Conservation (phyloP, 2,888 invertebrate species). For the Acrobasis consociella region DNA sequence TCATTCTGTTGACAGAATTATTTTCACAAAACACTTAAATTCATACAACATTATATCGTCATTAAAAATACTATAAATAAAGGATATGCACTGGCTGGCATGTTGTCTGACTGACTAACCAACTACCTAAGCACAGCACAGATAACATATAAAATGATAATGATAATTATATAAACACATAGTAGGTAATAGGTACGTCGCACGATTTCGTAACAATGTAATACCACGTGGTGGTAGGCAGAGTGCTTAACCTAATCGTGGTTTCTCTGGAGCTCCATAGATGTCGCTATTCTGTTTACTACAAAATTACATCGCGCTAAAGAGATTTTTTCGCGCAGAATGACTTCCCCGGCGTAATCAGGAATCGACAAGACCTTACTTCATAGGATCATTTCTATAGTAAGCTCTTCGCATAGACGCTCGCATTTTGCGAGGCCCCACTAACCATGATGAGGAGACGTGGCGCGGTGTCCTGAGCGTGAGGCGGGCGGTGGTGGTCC, state of each 20-base stretch:
- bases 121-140: background rate
- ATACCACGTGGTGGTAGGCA: background rate
- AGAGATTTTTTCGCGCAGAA: slow-evolving; percentile 41
- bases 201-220: background rate
- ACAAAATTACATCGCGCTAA: slow-evolving; percentile 28
- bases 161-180: background rate
- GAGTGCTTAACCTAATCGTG: background rate
- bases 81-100: too few species aligned
- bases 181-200: background rate
- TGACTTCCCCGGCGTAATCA: slow-evolving; percentile 17
- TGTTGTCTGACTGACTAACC: background rate
- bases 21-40: too few species aligned
- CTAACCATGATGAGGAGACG: slow-evolving; percentile 47
- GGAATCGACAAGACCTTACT: slow-evolving; percentile 40
- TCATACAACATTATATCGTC: too few species aligned
- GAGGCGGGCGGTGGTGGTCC: slow-evolving; percentile 40
- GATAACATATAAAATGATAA: background rate
- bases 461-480: slow-evolving; percentile 43
- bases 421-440: slow-evolving; percentile 41
- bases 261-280: slow-evolving; percentile 8
- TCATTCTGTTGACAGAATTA: too few species aligned
- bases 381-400: slow-evolving; percentile 51
- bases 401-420: slow-evolving; percentile 47
- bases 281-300: slow-evolving; percentile 44
- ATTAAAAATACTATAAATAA: too few species aligned